phyloP scores from a whole-genome alignment of 2,888 invertebrate genomes.

The Cephalotes varians region DNA sequence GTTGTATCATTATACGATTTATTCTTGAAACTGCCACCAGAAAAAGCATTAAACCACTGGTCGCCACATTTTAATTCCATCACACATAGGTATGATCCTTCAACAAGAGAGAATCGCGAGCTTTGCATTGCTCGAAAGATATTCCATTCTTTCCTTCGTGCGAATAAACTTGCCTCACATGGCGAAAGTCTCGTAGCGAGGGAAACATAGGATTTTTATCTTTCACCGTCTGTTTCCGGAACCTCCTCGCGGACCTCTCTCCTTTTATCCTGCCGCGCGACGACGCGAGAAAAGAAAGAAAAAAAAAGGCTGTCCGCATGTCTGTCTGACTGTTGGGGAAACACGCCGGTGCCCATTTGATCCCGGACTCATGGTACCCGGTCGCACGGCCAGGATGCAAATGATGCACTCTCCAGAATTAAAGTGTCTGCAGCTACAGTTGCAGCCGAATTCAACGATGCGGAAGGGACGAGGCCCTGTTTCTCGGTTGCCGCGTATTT shows the following conservation, averaged over 20 bases:
- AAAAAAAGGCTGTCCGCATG: conserved; percentile 40
- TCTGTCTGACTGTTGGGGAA: conserved; percentile 50
- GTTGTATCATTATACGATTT: not conserved
- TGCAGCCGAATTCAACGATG: conserved; percentile 71
- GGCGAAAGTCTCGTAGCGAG: conserved; percentile 3
- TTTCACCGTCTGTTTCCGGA: conserved; percentile 34
- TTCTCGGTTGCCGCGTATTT: conserved; percentile 60
- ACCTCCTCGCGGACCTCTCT: conserved; percentile 13
- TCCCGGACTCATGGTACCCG: conserved; percentile 56
- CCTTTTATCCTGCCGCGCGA: conserved; percentile 20
- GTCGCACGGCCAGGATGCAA: conserved; percentile 78
- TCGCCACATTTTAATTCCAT: conserved; percentile 19
- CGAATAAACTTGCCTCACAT: not conserved
- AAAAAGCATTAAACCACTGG: not conserved
- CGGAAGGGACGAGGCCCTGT: conserved; percentile 63
- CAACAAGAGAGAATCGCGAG: conserved; percentile 20
- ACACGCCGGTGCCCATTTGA: conserved; percentile 62
- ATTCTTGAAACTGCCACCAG: not conserved
- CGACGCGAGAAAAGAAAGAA: conserved; percentile 34
- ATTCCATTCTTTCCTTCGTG: not conserved
- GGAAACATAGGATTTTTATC: conserved; percentile 44
- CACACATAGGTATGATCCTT: conserved; percentile 8
- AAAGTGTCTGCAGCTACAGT: conserved; percentile 79
- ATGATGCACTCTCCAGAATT: conserved; percentile 85
- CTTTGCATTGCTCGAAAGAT: not conserved